Evolutionary conservation across 2,888 invertebrate genomes (phyloP), one percentile per base, ranked within the genome.

Genomic region (Chloroclysta siterata): DNA sequence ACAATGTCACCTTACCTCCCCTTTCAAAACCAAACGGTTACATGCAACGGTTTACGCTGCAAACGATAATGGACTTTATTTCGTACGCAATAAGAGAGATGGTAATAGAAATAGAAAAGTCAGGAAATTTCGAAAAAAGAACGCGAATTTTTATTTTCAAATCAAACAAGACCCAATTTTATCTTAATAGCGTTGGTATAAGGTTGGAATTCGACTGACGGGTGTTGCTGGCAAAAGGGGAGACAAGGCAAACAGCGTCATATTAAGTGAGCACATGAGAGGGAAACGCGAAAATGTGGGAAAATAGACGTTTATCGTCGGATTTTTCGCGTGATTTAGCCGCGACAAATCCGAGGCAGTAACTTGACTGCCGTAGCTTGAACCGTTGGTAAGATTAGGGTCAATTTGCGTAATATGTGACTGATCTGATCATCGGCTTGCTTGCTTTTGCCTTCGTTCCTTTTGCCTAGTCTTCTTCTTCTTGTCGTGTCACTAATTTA

Each of bases 251-350:
- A 92, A 91, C 89, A 91, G 84, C 87, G 84, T 88, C 91, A 91
- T 91, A 90, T 91, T 91, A 92, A 93, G 90, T 92, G 92, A 91
- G 90, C 92, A 92, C 91, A 93, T 90, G 92, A 91, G 90, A 90
- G 91, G 91, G 90, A 85, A 90, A 88, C 81, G 88, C 83, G 88
- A 90, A 92, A 93, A 92, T 90, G 91, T 93, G 91, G 89, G 90
- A 91, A 92, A 91, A 91, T 90, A 91, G 92, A 92, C 91, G 83
- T 92, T 90, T 90, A 91, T 90, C 89, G 90, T 77, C 76, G 92
- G 90, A 91, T 92, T 92, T 92, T 88, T 87, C 92, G 90, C 87
- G 85, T 92, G 92, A 92, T 92, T 93, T 92, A 87, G 80, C 78
- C 83, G 84, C 83, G 90, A 91, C 90, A 91, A 91, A 90, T 90